Percentiles rank a stretch among this genome's conserved stretches.
These are phyloP conservation scores for Micrasema longulum DNA, from an alignment of 1,140 invertebrate genomes.

Conservation along the genomic window DNA sequence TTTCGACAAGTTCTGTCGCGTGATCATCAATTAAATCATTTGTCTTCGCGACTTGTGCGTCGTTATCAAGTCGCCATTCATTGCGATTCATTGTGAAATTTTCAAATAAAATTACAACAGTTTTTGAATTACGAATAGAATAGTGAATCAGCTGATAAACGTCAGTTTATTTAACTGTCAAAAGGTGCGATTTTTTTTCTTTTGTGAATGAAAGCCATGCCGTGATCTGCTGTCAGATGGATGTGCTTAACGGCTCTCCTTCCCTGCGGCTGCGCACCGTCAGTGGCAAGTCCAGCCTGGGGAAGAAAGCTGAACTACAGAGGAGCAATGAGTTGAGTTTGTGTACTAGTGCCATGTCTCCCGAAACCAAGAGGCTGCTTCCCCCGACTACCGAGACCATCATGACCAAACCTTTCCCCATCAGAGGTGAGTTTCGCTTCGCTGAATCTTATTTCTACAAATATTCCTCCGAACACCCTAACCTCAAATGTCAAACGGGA, in stretches of 20 bases:
- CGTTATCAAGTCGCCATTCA: background rate
- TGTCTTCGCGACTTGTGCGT: background rate
- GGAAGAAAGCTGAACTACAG: slow-evolving; percentile 65
- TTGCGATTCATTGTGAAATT: slow-evolving; percentile 8
- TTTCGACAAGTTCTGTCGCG: background rate
- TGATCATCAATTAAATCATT: background rate
- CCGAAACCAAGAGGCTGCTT: slow-evolving; percentile 72
- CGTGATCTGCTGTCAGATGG: slow-evolving; percentile 61
- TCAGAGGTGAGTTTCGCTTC: slow-evolving; percentile 71
- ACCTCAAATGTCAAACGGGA: slow-evolving; percentile 28
- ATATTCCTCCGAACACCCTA: slow-evolving; percentile 1
- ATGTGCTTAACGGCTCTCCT: slow-evolving; percentile 66
- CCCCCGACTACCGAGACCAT: slow-evolving; percentile 84
- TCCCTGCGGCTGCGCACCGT: slow-evolving; percentile 71
- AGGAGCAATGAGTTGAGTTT: slow-evolving; percentile 68
- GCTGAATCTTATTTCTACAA: background rate
- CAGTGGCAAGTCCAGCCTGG: slow-evolving; percentile 67
- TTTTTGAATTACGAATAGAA: background rate
- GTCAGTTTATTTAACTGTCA: slow-evolving; percentile 26
- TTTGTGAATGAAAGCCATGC: slow-evolving; percentile 55
- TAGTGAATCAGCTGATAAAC: slow-evolving; percentile 29
- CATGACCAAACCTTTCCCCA: slow-evolving; percentile 88
- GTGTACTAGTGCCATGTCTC: slow-evolving; percentile 75
- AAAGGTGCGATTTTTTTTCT: slow-evolving; percentile 1
- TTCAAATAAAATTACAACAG: background rate